Conservation (phyloP, 1,140 invertebrate species). For the Aleiodes sp. region DNA sequence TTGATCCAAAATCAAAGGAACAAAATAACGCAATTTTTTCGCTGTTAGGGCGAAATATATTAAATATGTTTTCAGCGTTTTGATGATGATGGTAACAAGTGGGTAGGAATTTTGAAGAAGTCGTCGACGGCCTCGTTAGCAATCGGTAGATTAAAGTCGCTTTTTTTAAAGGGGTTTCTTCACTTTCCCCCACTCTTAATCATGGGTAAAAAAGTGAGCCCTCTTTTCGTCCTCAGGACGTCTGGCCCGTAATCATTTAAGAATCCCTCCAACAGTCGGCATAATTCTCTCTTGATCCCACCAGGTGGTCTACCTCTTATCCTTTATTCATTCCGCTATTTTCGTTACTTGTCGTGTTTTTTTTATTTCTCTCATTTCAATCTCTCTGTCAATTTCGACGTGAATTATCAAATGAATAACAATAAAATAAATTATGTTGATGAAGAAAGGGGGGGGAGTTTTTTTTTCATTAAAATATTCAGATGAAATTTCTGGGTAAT, state of each 20-base stretch:
- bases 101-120: not conserved
- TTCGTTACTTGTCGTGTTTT: not conserved
- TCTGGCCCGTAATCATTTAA: constrained; percentile 10
- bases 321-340: not conserved
- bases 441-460: too few species aligned
- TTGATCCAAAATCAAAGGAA: not conserved
- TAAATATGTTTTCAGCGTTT: not conserved
- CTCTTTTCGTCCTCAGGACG: not conserved
- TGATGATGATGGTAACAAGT: not conserved
- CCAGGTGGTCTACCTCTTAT: constrained; percentile 21
- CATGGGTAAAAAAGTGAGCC: too few species aligned
- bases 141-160: not conserved
- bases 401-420: too few species aligned
- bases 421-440: too few species aligned
- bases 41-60: too few species aligned
- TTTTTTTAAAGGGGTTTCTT: not conserved
- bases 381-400: too few species aligned
- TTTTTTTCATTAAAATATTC: too few species aligned
- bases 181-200: too few species aligned
- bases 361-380: too few species aligned
- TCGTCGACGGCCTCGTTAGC: constrained; percentile 15
- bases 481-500: too few species aligned
- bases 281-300: constrained; percentile 12
- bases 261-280: not conserved
- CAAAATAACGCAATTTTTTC: not conserved